phyloP scores from a whole-genome alignment of 2,113 vertebrate genomes.

The Andinoacara biseriatus region DNA sequence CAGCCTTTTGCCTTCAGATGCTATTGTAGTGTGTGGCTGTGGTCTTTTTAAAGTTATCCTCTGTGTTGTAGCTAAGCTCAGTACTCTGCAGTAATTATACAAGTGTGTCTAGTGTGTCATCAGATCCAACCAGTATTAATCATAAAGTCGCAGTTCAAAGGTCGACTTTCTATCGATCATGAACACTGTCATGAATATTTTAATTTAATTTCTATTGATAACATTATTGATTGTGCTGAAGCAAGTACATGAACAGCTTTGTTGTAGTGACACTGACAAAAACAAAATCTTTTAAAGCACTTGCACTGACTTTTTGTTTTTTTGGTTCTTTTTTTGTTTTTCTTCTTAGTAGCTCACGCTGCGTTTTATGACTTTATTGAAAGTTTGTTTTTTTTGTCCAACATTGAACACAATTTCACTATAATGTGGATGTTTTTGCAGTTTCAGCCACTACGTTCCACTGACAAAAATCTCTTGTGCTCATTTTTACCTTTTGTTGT shows the following conservation, averaged over 20 bases:
- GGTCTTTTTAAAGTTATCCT: background rate
- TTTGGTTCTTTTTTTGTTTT: background rate
- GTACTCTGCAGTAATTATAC: background rate
- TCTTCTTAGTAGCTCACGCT: background rate
- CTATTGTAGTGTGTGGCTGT: background rate
- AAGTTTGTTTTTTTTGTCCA: background rate
- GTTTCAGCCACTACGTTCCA: background rate
- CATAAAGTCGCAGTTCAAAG: slow-evolving; percentile 7
- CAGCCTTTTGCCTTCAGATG: background rate
- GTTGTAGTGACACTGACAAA: slow-evolving; percentile 3
- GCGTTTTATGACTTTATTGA: background rate
- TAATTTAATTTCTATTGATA: background rate
- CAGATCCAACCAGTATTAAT: background rate
- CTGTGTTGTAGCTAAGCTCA: background rate
- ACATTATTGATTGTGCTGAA: background rate
- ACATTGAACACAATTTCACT: background rate
- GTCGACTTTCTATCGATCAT: background rate
- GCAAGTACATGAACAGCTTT: background rate
- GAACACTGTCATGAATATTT: background rate
- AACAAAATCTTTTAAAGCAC: background rate
- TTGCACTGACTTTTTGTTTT: background rate
- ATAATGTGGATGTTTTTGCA: background rate
- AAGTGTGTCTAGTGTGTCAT: background rate
- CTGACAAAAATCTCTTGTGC: background rate
- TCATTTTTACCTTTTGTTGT: background rate